phyloP scores from a whole-genome alignment of 2,113 vertebrate species.

The Zingel zingel region DNA sequence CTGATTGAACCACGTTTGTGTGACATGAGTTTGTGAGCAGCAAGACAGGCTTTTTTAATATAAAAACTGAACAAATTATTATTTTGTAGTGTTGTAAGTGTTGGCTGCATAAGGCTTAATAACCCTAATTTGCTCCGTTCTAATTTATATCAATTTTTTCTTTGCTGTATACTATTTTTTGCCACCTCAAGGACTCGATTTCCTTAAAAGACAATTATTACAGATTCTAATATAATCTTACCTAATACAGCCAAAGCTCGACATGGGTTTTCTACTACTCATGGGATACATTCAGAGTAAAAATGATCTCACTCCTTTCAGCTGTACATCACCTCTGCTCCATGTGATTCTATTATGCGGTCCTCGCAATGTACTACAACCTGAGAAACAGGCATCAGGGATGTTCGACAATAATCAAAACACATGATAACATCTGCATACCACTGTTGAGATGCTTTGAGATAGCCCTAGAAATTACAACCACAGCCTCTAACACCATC shows the following conservation, averaged over 20 bases:
- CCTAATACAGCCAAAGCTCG: slow-evolving; percentile 7
- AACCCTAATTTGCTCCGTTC: slow-evolving; percentile 38
- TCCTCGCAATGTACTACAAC: slow-evolving; percentile 40
- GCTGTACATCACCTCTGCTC: slow-evolving; percentile 12
- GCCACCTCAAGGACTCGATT: slow-evolving; percentile 13
- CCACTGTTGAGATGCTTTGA: slow-evolving; percentile 57
- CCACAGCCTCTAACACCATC: background rate
- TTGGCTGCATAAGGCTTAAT: slow-evolving; percentile 40
- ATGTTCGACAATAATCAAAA: slow-evolving; percentile 68
- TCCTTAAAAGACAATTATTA: slow-evolving; percentile 34
- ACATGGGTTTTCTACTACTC: slow-evolving; percentile 4
- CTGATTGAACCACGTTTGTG: slow-evolving; percentile 54
- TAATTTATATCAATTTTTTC: slow-evolving; percentile 32
- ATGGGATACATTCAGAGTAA: background rate
- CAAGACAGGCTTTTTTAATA: slow-evolving; percentile 33
- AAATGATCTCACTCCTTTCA: slow-evolving; percentile 30
- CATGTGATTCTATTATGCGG: slow-evolving; percentile 33
- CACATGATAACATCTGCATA: slow-evolving; percentile 65
- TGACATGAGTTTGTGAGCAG: slow-evolving; percentile 43
- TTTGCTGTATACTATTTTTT: slow-evolving; percentile 25
- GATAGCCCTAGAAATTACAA: slow-evolving; percentile 63
- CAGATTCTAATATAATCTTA: slow-evolving; percentile 13
- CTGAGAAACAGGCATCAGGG: slow-evolving; percentile 46
- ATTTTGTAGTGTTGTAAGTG: slow-evolving; percentile 43
- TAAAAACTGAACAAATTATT: slow-evolving; percentile 49